Evolutionary conservation across 92 coral and sea anemone genomes (phyloP), one percentile per base, ranked within the genome.

Genomic region (Pocillopora meandrina): DNA sequence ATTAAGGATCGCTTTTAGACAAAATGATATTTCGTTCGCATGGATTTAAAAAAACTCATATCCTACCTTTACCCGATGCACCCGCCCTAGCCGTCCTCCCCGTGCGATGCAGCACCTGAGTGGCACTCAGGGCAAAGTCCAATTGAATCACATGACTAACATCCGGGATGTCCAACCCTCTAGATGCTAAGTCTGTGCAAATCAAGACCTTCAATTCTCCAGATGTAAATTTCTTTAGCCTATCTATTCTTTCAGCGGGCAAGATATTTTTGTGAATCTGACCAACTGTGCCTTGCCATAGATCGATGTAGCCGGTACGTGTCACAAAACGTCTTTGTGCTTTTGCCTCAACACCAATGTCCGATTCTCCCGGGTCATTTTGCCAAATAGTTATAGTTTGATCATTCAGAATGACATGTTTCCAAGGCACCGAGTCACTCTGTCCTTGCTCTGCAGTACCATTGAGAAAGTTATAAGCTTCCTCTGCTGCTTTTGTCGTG

Each of bases 41-140:
- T 42, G 4, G 8, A 42, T 42, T 42, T 3, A 42, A 42, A 42
- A 16, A 71, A 16, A 13, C 21, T 71, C 0, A 66, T 26, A 23
- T 52, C 80, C 42, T 85, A 96, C 98, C 98, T 87, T 89, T 91
- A 36, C 99, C 98, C 20, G 64, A 33, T 2, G 95, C 79, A 23
- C 99, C 99, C 15, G 95, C 99, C 56, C 99, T 95, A 1, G 99
- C 99, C 10, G 99, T 95, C 49, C 99, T 75, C 21, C 99, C 99
- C 59, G 94, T 92, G 55, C 99, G 85, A 89, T 97, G 99, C 75
- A 97, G 77, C 70, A 95, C 90, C 19, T 87, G 90, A 5, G 97
- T 93, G 61, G 98, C 94, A 83, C 94, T 92, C 35, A 90, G 82
- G 17, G 99, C 98, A 84, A 92, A 96, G 88, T 94, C 99, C 78